Percentiles rank a stretch among this genome's conserved stretches.
These are phyloP conservation scores for Bufo gargarizans DNA, from an alignment of 2,113 vertebrate species.

Conservation along the genomic window DNA sequence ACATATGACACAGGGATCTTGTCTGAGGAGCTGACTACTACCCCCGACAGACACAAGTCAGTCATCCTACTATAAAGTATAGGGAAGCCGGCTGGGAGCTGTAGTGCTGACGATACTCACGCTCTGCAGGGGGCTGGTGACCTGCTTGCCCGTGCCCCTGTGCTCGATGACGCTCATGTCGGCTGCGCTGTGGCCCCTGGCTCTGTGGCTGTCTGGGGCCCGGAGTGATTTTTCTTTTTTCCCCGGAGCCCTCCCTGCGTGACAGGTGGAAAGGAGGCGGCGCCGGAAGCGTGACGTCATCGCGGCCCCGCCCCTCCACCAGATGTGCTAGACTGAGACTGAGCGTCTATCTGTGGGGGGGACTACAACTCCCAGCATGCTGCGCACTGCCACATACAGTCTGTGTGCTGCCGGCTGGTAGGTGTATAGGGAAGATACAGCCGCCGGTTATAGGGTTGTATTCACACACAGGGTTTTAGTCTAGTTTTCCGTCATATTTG, in stretches of 20 bases:
- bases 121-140: conserved; percentile 55
- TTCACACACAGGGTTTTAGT: too few species aligned
- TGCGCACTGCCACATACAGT: neutral
- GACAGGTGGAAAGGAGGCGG: conserved; percentile 19
- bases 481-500: too few species aligned
- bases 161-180: conserved; percentile 62
- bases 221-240: neutral
- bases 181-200: neutral
- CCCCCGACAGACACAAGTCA: too few species aligned
- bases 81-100: neutral
- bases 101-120: conserved; percentile 60
- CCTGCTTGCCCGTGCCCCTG: conserved; percentile 61
- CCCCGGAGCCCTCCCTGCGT: conserved; percentile 11
- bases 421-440: too few species aligned
- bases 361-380: neutral
- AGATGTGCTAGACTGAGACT: neutral
- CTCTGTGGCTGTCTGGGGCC: neutral
- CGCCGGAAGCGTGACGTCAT: conserved; percentile 23
- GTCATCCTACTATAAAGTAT: too few species aligned
- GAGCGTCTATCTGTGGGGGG: neutral
- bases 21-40: neutral
- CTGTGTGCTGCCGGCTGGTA: too few species aligned
- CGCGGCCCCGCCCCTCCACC: neutral
- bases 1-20: neutral
- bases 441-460: too few species aligned